phyloP scores from a whole-genome alignment of 2,797 vertebrate species.

The Sebastes trivittatus region DNA sequence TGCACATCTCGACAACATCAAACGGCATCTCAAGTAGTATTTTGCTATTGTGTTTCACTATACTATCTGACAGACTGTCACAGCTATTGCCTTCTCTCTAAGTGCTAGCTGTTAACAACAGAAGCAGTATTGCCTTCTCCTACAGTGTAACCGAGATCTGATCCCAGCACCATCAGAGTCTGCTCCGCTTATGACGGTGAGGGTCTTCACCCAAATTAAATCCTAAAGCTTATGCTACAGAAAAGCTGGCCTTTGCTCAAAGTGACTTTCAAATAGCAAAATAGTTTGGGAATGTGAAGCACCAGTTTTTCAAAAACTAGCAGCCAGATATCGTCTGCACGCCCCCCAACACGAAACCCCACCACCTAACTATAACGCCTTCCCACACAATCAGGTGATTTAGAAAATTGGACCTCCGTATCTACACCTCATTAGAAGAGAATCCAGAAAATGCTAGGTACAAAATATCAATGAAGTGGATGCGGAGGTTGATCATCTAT shows the following conservation, averaged over 20 bases:
- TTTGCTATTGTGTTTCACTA: constrained; percentile 41
- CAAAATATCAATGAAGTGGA: constrained; percentile 65
- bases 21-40: constrained; percentile 44
- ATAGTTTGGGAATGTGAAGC: constrained; percentile 71
- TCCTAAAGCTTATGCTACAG: constrained; percentile 72
- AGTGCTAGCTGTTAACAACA: constrained; percentile 45
- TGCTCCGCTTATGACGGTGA: constrained; percentile 15
- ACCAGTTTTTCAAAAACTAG: constrained; percentile 69
- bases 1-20: constrained; percentile 38
- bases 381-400: constrained; percentile 25
- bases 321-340: constrained; percentile 44
- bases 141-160: constrained; percentile 31
- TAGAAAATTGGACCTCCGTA: constrained; percentile 53
- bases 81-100: constrained; percentile 21
- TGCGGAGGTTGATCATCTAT: constrained; percentile 65
- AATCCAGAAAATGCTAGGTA: constrained; percentile 55
- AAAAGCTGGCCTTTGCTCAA: constrained; percentile 70
- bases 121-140: constrained; percentile 45
- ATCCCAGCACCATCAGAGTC: constrained; percentile 46
- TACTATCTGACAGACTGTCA: constrained; percentile 23
- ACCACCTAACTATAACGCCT: neutral
- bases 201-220: constrained; percentile 54
- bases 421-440: constrained; percentile 45
- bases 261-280: constrained; percentile 64
- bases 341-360: neutral